phyloP scores from a whole-genome alignment of 2,797 vertebrate genomes.

The Synaphobranchus kaupii region DNA sequence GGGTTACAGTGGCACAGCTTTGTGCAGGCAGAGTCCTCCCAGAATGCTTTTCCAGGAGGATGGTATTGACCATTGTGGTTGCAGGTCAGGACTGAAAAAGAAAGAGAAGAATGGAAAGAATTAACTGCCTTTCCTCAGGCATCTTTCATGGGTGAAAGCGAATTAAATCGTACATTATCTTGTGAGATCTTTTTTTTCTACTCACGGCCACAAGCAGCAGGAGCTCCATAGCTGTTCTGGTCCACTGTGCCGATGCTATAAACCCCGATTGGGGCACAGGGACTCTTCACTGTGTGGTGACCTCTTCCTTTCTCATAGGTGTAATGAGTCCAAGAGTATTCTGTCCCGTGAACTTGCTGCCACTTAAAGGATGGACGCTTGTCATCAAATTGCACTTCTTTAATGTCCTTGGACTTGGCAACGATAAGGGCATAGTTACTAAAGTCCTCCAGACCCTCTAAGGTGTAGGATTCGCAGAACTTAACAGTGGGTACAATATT shows the following conservation, averaged over 20 bases:
- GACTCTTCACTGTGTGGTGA: background rate
- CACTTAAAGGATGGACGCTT: background rate
- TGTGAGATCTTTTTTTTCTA: too few species aligned
- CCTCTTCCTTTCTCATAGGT: background rate
- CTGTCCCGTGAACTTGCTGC: background rate
- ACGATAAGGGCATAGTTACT: too few species aligned
- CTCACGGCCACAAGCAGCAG: too few species aligned
- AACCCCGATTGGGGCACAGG: background rate
- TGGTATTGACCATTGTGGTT: background rate
- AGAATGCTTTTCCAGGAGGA: background rate
- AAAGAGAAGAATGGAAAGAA: background rate
- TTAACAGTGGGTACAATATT: too few species aligned
- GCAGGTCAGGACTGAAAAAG: too few species aligned
- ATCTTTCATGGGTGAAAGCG: background rate
- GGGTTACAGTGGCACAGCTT: too few species aligned
- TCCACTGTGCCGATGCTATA: background rate
- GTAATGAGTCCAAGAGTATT: background rate
- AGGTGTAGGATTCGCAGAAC: too few species aligned
- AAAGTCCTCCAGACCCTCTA: too few species aligned
- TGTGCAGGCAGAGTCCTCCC: too few species aligned
- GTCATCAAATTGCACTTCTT: slow-evolving; percentile 9
- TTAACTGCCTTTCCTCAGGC: background rate
- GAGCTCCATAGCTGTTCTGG: too few species aligned
- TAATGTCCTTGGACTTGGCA: background rate
- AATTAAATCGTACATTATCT: too few species aligned